These are phyloP conservation scores for Meloidogyne chitwoodi DNA, from an alignment of 1,140 invertebrate species.

Conservation along the genomic window DNA sequence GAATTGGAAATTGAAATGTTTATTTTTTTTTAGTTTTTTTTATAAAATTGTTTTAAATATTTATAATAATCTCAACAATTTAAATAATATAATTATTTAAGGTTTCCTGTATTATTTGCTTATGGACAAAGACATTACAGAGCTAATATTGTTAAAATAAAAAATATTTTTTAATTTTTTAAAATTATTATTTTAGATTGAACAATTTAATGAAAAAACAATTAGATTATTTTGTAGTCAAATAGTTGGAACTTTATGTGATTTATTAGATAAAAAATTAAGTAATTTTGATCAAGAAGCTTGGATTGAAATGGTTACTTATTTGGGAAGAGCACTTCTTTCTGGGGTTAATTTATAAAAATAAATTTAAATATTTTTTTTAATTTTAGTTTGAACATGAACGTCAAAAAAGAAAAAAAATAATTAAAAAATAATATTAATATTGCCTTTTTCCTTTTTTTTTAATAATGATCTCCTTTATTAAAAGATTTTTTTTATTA, in stretches of 20 bases:
- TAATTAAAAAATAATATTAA: too few species aligned
- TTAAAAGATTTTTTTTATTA: too few species aligned
- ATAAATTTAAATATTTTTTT: background rate
- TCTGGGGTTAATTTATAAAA: conserved; percentile 1
- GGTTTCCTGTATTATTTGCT: conserved; percentile 11
- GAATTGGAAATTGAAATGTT: conserved; percentile 22
- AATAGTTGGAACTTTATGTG: conserved; percentile 16
- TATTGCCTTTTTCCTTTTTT: too few species aligned
- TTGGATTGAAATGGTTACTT: conserved; percentile 21
- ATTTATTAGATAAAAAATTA: conserved; percentile 18
- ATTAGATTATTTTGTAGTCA: conserved; percentile 24
- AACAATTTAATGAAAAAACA: conserved; percentile 13
- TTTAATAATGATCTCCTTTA: too few species aligned
- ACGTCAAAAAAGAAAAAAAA: background rate
- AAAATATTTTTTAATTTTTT: background rate
- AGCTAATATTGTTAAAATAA: conserved; percentile 11
- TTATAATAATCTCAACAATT: background rate
- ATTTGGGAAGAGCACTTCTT: conserved; percentile 10
- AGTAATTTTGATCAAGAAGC: background rate
- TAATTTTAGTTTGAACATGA: conserved; percentile 17
- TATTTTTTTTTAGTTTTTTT: background rate
- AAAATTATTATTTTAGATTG: background rate
- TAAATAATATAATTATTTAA: background rate
- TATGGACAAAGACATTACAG: conserved; percentile 22
- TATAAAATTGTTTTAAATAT: background rate